Evolutionary conservation across 2,888 invertebrate genomes (phyloP).

Genomic region (Dynastes maya): DNA sequence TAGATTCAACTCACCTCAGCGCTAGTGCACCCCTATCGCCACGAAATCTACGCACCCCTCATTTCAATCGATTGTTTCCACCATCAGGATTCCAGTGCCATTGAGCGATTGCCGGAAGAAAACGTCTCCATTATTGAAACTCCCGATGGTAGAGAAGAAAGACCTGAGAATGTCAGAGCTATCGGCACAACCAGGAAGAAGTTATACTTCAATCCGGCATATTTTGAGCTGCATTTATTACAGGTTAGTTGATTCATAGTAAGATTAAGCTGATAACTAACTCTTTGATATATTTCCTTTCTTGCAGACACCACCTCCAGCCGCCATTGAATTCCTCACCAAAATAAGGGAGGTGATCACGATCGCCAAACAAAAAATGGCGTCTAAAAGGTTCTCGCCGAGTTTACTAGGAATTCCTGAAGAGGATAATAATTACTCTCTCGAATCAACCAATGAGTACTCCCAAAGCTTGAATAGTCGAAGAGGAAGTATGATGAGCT

Average conservation of each 20-base stretch:
- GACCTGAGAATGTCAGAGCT: slow-evolving; percentile 77
- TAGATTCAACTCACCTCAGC: slow-evolving; percentile 79
- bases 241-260: slow-evolving; percentile 74
- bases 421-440: slow-evolving; percentile 76
- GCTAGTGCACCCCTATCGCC: slow-evolving; percentile 77
- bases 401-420: slow-evolving; percentile 87
- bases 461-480: slow-evolving; percentile 69
- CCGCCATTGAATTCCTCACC: slow-evolving; percentile 89
- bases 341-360: slow-evolving; percentile 93
- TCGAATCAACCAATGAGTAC: slow-evolving; percentile 72
- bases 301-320: slow-evolving; percentile 87
- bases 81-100: slow-evolving; percentile 65
- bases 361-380: slow-evolving; percentile 92
- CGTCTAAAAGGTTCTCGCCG: slow-evolving; percentile 85
- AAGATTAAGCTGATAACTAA: no score
- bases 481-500: slow-evolving; percentile 74
- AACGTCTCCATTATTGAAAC: slow-evolving; percentile 91
- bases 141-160: slow-evolving; percentile 77
- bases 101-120: slow-evolving; percentile 86
- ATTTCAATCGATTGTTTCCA: slow-evolving; percentile 56
- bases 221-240: slow-evolving; percentile 90
- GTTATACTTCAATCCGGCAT: slow-evolving; percentile 92
- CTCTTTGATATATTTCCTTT: background rate
- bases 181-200: slow-evolving; percentile 84
- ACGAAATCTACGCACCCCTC: slow-evolving; percentile 55